Evolutionary conservation across 2,797 vertebrate species (phyloP).

Genomic region (Bucorvus abyssinicus): DNA sequence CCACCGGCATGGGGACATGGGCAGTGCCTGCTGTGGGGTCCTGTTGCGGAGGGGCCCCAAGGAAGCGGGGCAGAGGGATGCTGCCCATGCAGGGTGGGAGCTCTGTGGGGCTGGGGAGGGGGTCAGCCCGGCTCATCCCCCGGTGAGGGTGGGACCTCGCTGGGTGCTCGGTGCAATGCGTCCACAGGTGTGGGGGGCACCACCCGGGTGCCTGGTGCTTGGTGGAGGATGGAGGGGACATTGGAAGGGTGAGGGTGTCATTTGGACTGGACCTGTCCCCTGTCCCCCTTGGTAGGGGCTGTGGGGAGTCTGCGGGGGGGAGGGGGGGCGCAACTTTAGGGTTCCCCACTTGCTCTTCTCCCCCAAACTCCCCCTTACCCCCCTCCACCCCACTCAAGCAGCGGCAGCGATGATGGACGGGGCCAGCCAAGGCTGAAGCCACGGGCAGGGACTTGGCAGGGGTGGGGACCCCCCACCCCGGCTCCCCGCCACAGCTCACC

Average conservation of each 20-base stretch:
- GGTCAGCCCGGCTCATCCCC: not conserved
- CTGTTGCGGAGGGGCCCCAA: rapidly evolving
- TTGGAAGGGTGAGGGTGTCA: rapidly evolving
- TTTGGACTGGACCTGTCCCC: not conserved
- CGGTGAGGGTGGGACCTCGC: not conserved
- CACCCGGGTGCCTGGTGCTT: not conserved
- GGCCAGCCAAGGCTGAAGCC: not conserved
- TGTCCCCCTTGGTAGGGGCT: not conserved
- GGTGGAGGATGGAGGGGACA: not conserved
- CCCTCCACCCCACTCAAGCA: not conserved
- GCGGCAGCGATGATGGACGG: not conserved
- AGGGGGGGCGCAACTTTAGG: rapidly evolving
- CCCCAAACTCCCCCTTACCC: not conserved
- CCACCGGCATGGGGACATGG: rapidly evolving
- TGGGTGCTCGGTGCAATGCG: rapidly evolving
- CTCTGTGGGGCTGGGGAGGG: not conserved
- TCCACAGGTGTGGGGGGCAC: not conserved
- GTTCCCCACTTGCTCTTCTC: not conserved
- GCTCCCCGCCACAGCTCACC: rapidly evolving
- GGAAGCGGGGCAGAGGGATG: not conserved
- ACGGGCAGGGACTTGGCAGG: not conserved
- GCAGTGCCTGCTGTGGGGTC: not conserved
- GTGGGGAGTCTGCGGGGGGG: not conserved
- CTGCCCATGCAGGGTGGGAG: rapidly evolving
- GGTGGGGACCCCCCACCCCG: not conserved